A percentile compares a stretch with the other conserved stretches of the same genome.
phyloP scores from a whole-genome alignment of 2,888 invertebrate species.

The Eupeodes luniger region DNA sequence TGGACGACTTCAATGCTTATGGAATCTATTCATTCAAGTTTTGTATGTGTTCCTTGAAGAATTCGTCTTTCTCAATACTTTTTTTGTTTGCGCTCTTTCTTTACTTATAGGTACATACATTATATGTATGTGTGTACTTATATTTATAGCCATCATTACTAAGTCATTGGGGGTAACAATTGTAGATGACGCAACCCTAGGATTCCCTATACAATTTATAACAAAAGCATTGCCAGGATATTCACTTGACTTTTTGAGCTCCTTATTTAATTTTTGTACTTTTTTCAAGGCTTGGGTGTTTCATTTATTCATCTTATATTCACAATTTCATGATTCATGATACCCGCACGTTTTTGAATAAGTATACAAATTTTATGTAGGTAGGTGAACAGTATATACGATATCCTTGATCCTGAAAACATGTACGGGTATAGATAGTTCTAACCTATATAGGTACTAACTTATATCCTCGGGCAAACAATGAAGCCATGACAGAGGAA shows the following conservation, averaged over 20 bases:
- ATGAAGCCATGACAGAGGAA: neutral
- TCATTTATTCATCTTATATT: conserved; percentile 43
- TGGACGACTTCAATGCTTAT: conserved; percentile 59
- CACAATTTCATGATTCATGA: conserved; percentile 61
- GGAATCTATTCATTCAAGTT: conserved; percentile 57
- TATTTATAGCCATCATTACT: neutral
- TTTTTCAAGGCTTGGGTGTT: conserved; percentile 5
- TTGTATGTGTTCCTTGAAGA: conserved; percentile 47
- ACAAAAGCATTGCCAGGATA: conserved; percentile 70
- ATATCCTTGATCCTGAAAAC: conserved; percentile 12
- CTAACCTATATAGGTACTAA: neutral
- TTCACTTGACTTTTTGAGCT: conserved; percentile 72
- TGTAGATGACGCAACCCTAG: conserved; percentile 51
- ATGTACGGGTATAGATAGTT: neutral
- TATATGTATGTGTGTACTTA: neutral
- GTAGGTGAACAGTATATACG: neutral
- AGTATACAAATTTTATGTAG: too few species aligned
- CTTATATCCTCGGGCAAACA: conserved; percentile 3
- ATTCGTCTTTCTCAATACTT: conserved; percentile 1
- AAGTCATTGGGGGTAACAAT: conserved; percentile 45
- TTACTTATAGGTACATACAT: neutral
- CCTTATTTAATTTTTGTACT: conserved; percentile 11
- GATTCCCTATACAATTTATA: conserved; percentile 59
- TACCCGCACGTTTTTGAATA: conserved; percentile 23
- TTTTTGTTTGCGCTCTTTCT: neutral